A percentile compares a stretch with the other conserved stretches of the same genome.
These are phyloP conservation scores for Zosterops borbonicus DNA, from an alignment of 2,113 vertebrate genomes.

Conservation along the genomic window DNA sequence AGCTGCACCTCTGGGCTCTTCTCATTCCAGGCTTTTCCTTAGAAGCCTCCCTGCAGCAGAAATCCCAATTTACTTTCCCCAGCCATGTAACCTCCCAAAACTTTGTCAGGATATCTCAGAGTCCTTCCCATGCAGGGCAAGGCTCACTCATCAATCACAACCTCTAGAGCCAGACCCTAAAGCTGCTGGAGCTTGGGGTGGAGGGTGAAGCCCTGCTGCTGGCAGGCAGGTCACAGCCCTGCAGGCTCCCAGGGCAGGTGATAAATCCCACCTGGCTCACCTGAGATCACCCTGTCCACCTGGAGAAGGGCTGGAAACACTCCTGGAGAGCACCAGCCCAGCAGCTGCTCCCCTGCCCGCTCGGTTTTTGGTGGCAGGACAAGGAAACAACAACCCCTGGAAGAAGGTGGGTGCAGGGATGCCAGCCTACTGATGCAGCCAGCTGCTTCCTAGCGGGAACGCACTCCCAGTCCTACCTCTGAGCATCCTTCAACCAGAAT, in stretches of 20 bases:
- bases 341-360: rapidly evolving
- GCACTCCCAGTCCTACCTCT: background rate
- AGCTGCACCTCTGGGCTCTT: background rate
- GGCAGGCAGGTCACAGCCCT: background rate
- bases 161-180: background rate
- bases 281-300: background rate
- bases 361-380: background rate
- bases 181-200: background rate
- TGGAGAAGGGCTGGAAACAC: rapidly evolving
- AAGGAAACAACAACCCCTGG: rapidly evolving
- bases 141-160: background rate
- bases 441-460: background rate
- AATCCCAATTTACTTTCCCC: background rate
- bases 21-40: background rate
- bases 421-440: background rate
- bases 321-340: background rate
- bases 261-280: background rate
- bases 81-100: background rate
- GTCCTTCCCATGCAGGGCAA: rapidly evolving
- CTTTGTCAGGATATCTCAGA: rapidly evolving
- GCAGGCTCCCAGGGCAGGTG: background rate
- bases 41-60: background rate
- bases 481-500: background rate
- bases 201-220: background rate
- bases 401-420: background rate